Evolutionary conservation across 1,140 invertebrate genomes (phyloP).

Genomic region (Heliconius himera): DNA sequence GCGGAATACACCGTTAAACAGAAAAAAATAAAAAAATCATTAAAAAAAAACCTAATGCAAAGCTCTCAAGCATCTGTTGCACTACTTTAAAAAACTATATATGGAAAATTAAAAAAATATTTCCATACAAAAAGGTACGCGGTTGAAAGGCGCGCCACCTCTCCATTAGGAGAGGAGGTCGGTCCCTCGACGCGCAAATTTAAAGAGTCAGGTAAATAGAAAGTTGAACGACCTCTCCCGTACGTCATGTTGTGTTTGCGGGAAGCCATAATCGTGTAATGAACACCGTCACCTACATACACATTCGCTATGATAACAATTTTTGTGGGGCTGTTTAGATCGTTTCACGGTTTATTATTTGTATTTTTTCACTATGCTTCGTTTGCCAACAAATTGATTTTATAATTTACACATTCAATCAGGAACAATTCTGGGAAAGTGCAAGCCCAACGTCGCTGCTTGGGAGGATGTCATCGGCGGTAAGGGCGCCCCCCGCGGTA

Average conservation of each 20-base stretch:
- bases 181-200: constrained; percentile 26
- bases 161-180: constrained; percentile 24
- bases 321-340: neutral
- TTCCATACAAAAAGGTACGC: constrained; percentile 10
- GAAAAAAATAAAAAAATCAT: neutral
- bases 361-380: neutral
- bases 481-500: too few relatives aligned
- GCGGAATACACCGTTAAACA: too few relatives aligned
- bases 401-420: too few relatives aligned
- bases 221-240: constrained; percentile 21
- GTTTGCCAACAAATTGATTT: too few relatives aligned
- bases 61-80: neutral
- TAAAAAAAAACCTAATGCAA: neutral
- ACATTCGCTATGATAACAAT: neutral
- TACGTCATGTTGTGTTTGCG: constrained; percentile 18
- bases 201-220: constrained; percentile 35
- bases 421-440: too few relatives aligned
- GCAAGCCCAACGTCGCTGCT: too few relatives aligned
- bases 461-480: too few relatives aligned
- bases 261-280: constrained; percentile 5
- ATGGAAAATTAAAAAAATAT: neutral
- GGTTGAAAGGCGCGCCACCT: constrained; percentile 23
- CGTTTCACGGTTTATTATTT: neutral
- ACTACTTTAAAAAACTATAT: neutral
- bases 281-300: constrained; percentile 4